Conservation (phyloP, 2,797 vertebrate species). For the Pseudopleuronectes americanus region DNA sequence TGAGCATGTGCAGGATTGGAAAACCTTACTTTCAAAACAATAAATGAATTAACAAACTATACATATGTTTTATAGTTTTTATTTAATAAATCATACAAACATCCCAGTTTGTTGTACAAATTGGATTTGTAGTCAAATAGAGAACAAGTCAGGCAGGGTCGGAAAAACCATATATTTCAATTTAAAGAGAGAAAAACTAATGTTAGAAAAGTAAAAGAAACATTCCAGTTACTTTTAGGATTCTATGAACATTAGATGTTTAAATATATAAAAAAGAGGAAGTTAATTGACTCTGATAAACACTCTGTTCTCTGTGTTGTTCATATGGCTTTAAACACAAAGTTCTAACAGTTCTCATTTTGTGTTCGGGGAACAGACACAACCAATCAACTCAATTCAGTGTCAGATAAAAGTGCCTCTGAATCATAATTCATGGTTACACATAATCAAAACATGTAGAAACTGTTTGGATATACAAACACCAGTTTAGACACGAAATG, state of each 20-base stretch:
- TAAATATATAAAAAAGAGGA: too few species aligned
- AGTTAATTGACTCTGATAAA: too few species aligned
- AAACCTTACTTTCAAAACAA: not conserved
- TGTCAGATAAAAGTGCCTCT: not conserved
- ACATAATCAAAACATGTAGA: not conserved
- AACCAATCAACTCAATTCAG: not conserved
- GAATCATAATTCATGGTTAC: slow-evolving; percentile 5
- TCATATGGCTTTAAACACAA: not conserved
- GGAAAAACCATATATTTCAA: not conserved
- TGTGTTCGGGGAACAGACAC: not conserved
- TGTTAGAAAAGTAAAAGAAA: too few species aligned
- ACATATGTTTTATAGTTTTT: slow-evolving; percentile 15
- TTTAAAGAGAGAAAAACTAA: not conserved
- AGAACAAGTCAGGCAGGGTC: not conserved
- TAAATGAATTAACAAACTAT: not conserved
- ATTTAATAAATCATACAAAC: slow-evolving; percentile 40
- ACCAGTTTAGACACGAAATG: slow-evolving; percentile 21
- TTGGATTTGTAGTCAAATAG: slow-evolving; percentile 1
- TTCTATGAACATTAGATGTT: not conserved
- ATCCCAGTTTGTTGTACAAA: slow-evolving; percentile 24
- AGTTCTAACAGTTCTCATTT: not conserved
- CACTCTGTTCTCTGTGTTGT: not conserved
- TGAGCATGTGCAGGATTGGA: not conserved
- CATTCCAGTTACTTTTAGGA: not conserved
- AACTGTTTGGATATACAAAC: not conserved